Conservation (phyloP, 2,888 invertebrate genomes). For the Eilema depressum region DNA sequence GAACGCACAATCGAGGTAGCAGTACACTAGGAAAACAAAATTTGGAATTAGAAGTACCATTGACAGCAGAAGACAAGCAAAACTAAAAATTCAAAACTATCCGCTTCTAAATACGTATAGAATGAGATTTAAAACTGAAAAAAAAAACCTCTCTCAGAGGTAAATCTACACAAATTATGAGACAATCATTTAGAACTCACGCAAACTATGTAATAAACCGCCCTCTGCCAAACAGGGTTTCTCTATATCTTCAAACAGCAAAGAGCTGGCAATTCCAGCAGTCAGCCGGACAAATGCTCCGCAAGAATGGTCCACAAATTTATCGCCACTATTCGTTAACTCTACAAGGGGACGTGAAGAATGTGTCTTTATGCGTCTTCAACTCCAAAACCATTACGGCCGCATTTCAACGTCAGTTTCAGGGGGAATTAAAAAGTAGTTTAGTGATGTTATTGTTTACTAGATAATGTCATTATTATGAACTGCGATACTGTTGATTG, state of each 20-base stretch:
- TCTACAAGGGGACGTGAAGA: slow-evolving; percentile 64
- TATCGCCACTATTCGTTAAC: slow-evolving; percentile 73
- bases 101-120: not conserved
- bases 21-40: too few species aligned
- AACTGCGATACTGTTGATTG: not conserved
- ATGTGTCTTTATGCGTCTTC: slow-evolving; percentile 63
- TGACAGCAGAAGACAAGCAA: too few species aligned
- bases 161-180: not conserved
- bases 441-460: slow-evolving; percentile 1
- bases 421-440: slow-evolving; percentile 38
- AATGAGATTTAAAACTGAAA: not conserved
- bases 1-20: too few species aligned
- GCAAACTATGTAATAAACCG: slow-evolving; percentile 17
- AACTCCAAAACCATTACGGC: slow-evolving; percentile 39
- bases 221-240: slow-evolving; percentile 36
- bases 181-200: slow-evolving; percentile 12
- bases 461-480: not conserved
- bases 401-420: slow-evolving; percentile 46
- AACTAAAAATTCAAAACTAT: not conserved
- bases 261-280: slow-evolving; percentile 50
- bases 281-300: slow-evolving; percentile 75
- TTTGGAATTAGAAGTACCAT: too few species aligned
- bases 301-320: slow-evolving; percentile 73
- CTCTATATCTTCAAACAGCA: slow-evolving; percentile 58
- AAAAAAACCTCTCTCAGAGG: not conserved